Percentiles rank a stretch among this genome's conserved stretches.
Evolutionary conservation across 1,140 invertebrate genomes (phyloP).

Genomic region (Leptinotarsa defecta): DNA sequence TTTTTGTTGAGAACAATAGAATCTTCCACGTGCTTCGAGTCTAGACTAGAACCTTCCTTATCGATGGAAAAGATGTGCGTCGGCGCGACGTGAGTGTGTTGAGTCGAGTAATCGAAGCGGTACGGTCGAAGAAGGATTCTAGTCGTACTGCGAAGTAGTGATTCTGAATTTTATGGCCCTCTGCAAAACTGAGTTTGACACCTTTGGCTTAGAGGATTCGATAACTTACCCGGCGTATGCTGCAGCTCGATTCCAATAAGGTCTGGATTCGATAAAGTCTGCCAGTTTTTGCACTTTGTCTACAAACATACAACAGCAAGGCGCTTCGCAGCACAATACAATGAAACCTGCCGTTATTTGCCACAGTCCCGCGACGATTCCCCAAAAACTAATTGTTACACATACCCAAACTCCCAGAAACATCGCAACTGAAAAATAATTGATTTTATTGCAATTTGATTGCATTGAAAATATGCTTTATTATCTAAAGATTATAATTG

Average conservation of each 20-base stretch:
- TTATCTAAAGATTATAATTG: too few relatives aligned
- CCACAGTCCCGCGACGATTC: constrained; percentile 77
- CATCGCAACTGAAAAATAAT: constrained; percentile 77
- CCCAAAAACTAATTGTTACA: constrained; percentile 68
- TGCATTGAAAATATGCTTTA: too few relatives aligned
- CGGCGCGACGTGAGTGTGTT: too few relatives aligned
- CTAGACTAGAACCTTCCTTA: too few relatives aligned
- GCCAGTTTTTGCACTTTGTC: constrained; percentile 87
- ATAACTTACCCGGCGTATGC: constrained; percentile 81
- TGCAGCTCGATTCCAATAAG: constrained; percentile 89
- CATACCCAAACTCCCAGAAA: constrained; percentile 83
- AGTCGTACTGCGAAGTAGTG: too few relatives aligned
- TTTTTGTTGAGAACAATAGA: too few relatives aligned
- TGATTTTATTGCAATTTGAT: neutral
- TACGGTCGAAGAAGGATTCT: too few relatives aligned
- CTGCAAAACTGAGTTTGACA: too few relatives aligned
- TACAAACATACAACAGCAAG: constrained; percentile 92
- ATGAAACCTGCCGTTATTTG: constrained; percentile 89
- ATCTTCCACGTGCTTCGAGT: too few relatives aligned
- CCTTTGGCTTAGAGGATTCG: neutral
- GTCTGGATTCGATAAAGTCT: constrained; percentile 78
- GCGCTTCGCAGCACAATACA: constrained; percentile 86
- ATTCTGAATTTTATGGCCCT: too few relatives aligned
- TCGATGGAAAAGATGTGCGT: too few relatives aligned
- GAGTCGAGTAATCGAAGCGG: too few relatives aligned